Evolutionary conservation across 2,113 vertebrate species (phyloP).

Genomic region (Dicaeum eximium): DNA sequence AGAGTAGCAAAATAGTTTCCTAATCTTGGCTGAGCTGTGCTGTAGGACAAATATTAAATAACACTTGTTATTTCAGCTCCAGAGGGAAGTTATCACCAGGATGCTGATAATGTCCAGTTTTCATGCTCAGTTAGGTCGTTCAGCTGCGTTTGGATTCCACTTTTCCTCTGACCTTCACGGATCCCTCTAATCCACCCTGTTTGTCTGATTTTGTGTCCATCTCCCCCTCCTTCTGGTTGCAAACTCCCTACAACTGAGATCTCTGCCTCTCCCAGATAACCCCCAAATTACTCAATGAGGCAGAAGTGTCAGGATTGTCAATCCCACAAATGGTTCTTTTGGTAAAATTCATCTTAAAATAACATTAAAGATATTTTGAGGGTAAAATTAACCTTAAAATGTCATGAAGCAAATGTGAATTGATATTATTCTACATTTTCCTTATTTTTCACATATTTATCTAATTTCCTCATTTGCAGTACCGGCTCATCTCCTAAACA

Average conservation of each 20-base stretch:
- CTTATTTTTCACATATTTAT: neutral
- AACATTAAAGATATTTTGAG: neutral
- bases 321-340: neutral
- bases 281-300: neutral
- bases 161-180: neutral
- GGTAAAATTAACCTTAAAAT: neutral
- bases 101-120: neutral
- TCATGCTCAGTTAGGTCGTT: neutral
- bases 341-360: neutral
- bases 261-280: neutral
- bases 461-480: neutral
- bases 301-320: neutral
- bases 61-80: neutral
- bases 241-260: neutral
- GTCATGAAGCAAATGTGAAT: neutral
- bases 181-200: neutral
- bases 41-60: neutral
- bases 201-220: neutral
- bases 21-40: neutral
- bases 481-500: neutral
- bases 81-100: neutral
- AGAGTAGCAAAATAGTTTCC: neutral
- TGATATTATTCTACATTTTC: neutral
- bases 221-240: neutral
- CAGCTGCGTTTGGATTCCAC: neutral